These are phyloP conservation scores for Peromyscus maniculatus DNA, from an alignment of 2,113 vertebrate species.

Conservation along the genomic window DNA sequence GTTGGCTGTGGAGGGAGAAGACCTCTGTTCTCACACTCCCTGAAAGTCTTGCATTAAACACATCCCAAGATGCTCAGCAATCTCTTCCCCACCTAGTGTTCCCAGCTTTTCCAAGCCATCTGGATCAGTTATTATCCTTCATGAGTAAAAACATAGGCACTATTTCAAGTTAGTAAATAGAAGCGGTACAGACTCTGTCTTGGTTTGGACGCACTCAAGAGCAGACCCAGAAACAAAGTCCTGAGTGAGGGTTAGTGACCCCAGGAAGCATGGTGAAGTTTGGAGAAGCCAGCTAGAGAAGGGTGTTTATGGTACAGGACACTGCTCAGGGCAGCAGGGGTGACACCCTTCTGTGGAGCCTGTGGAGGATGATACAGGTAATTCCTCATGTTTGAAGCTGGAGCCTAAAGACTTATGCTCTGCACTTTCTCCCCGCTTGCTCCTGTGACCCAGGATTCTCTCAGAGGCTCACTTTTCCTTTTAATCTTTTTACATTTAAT, in stretches of 20 bases:
- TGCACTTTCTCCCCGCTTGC: neutral
- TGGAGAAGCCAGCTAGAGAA: neutral
- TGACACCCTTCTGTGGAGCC: too few species aligned
- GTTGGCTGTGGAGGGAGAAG: neutral
- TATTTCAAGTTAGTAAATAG: neutral
- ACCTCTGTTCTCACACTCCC: neutral
- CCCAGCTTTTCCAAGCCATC: neutral
- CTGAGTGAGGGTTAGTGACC: neutral
- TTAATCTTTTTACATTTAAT: constrained; percentile 19
- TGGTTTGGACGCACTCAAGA: neutral
- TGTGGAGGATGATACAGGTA: too few species aligned
- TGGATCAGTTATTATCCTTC: neutral
- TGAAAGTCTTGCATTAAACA: neutral
- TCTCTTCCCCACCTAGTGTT: neutral
- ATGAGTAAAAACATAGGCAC: neutral
- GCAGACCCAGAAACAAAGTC: neutral
- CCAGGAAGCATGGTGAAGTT: neutral
- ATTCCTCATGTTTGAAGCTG: neutral
- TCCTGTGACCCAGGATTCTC: neutral
- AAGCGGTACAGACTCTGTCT: neutral
- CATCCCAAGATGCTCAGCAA: neutral
- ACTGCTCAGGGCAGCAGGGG: neutral
- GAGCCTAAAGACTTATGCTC: neutral
- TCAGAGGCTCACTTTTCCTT: neutral
- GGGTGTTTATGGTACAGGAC: rapidly evolving